Base-by-base conservation (phyloP, 2,888 invertebrate species). In the Euproctis similis region DNA sequence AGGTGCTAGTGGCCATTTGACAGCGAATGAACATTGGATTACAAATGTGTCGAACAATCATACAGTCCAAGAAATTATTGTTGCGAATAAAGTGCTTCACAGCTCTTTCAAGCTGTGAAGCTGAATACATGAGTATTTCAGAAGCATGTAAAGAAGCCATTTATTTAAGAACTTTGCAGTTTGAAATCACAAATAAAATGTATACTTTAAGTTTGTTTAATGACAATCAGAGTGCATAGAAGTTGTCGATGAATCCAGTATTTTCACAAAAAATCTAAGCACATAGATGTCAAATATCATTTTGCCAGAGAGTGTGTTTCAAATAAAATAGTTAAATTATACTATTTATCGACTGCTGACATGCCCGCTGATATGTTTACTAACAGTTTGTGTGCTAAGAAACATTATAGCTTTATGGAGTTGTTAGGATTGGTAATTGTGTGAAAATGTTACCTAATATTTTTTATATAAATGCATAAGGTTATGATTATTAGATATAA, bases 111-210 rank as follows among this genome's bases (percentile, higher is more conserved):
- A 29, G 26, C 4, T 29, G 26, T 8, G 17, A 22, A n/a, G 11
- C 16, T 1, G 27, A 21, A 7, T 27, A 27, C 13, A 2, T 27
- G 20, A 10, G 23, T 11, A 29, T 30, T 5, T 19, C 29, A 14
- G 24, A 30, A 2, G 29, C 24, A 8, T 30, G 29, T 8, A 30
- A 13, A 16, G 24, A 24, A 6, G 24, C 29, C 12, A 12, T n/a
- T 1, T 29, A 24, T 9, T 8, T 29, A 8, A 29, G 24, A 19
- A 29, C 23, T 10, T 18, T 29, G 9, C 24, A 29, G 24, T 5
- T 12, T 29, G 29, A 29, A 19, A 3, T 29, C 2, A 29, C 29
- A 12, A 7, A 19, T 2, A 13, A 7, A 23, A 4, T 17, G 12
- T 24, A 28, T 28, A n/a, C n/a, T n/a, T n/a, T n/a, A n/a, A n/a